A percentile compares a stretch with the other conserved stretches of the same genome.
phyloP scores from a whole-genome alignment of 92 coral and sea anemone genomes.

The Blastomussa wellsi region DNA sequence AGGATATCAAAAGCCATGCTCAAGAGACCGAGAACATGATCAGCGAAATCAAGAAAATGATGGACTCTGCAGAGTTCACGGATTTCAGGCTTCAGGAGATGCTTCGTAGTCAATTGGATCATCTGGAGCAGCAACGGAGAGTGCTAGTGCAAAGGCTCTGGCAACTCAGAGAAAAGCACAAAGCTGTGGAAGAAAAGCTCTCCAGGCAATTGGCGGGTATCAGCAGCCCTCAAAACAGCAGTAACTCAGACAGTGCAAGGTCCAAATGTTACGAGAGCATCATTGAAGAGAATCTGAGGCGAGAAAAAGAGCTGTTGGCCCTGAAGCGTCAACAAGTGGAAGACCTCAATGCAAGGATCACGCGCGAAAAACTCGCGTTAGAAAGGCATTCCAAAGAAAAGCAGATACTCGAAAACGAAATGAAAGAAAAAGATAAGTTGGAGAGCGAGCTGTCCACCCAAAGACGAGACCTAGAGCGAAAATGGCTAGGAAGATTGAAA shows the following conservation, averaged over 20 bases:
- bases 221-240: conserved; percentile 57
- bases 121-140: conserved; percentile 74
- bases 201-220: conserved; percentile 64
- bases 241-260: conserved; percentile 50
- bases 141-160: conserved; percentile 73
- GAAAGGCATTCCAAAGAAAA: conserved; percentile 75
- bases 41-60: conserved; percentile 68
- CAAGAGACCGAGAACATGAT: conserved; percentile 83
- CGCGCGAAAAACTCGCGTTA: conserved; percentile 66
- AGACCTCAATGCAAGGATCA: conserved; percentile 69
- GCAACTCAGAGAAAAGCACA: conserved; percentile 83
- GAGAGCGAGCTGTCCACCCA: conserved; percentile 73
- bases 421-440: conserved; percentile 71
- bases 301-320: conserved; percentile 76
- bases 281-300: conserved; percentile 78
- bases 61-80: conserved; percentile 79
- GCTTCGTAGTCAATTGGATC: conserved; percentile 69
- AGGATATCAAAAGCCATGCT: conserved; percentile 77
- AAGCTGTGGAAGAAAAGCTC: conserved; percentile 67
- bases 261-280: conserved; percentile 72
- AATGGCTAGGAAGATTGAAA: conserved; percentile 72
- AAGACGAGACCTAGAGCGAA: conserved; percentile 76
- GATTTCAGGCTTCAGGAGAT: conserved; percentile 73
- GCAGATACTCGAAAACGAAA: conserved; percentile 59
- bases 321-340: conserved; percentile 80